Conservation (phyloP, 2,797 vertebrate species). For the Sebastes paucispinis region DNA sequence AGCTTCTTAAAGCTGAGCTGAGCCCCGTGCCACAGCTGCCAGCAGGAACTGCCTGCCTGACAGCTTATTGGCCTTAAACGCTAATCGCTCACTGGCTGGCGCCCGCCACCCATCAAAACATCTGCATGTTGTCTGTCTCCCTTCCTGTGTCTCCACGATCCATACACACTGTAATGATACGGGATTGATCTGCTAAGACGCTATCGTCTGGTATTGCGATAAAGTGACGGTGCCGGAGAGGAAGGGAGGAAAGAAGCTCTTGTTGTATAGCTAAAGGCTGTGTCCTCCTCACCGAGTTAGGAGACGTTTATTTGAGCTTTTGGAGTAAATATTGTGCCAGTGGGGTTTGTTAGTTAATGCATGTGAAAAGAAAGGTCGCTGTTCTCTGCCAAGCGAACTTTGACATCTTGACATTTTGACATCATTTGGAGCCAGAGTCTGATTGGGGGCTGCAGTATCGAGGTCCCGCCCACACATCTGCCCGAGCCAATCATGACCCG, state of each 20-base stretch:
- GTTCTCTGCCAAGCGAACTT: background rate
- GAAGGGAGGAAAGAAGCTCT: background rate
- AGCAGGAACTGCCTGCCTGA: constrained; percentile 39
- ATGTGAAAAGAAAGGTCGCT: background rate
- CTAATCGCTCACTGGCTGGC: constrained; percentile 31
- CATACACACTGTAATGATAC: background rate
- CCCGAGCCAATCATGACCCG: no score
- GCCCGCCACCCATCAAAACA: constrained; percentile 40
- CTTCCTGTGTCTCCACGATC: background rate
- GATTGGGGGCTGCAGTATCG: no score
- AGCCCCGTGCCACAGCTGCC: constrained; percentile 37
- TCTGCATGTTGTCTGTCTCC: constrained; percentile 25
- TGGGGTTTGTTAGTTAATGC: background rate
- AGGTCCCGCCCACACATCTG: no score
- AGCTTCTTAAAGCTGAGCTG: constrained; percentile 36
- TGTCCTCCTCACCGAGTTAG: background rate
- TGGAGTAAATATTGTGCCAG: background rate
- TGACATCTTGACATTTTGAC: no score
- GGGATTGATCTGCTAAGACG: background rate
- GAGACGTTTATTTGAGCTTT: background rate
- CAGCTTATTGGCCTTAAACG: constrained; percentile 40
- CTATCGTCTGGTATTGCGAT: background rate
- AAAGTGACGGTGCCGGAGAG: background rate
- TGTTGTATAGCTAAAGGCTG: background rate
- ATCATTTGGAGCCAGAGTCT: no score